Evolutionary conservation across 2,888 invertebrate species (phyloP).

Genomic region (Coecobrya sp.): DNA sequence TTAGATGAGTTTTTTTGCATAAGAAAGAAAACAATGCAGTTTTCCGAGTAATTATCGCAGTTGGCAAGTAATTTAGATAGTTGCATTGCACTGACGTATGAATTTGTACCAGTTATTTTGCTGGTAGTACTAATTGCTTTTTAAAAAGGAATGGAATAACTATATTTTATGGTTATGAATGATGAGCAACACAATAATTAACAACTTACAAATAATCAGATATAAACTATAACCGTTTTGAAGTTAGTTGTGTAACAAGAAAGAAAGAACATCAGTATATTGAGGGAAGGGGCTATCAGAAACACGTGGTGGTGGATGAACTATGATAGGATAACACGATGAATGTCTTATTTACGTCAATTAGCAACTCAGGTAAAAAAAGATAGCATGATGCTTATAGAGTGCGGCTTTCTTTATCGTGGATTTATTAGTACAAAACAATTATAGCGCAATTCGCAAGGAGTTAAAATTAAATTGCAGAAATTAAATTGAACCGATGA

Average conservation of each 20-base stretch:
- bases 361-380: not conserved
- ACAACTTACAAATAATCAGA: not conserved
- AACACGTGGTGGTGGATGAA: not conserved
- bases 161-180: not conserved
- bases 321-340: not conserved
- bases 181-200: slow-evolving; percentile 7
- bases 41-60: slow-evolving; percentile 51
- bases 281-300: not conserved
- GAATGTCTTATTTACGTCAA: not conserved
- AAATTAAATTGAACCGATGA: not conserved
- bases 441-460: not conserved
- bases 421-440: not conserved
- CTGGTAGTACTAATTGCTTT: not conserved
- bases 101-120: not conserved
- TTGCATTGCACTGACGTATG: not conserved
- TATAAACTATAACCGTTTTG: no score
- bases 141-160: not conserved
- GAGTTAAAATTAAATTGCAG: not conserved
- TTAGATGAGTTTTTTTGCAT: slow-evolving; percentile 48
- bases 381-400: not conserved
- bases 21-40: not conserved
- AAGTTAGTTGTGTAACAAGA: not conserved
- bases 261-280: not conserved
- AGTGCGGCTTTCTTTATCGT: not conserved
- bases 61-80: slow-evolving; percentile 30